phyloP scores from a whole-genome alignment of 2,888 invertebrate genomes.

The Meteorus cinctellus region DNA sequence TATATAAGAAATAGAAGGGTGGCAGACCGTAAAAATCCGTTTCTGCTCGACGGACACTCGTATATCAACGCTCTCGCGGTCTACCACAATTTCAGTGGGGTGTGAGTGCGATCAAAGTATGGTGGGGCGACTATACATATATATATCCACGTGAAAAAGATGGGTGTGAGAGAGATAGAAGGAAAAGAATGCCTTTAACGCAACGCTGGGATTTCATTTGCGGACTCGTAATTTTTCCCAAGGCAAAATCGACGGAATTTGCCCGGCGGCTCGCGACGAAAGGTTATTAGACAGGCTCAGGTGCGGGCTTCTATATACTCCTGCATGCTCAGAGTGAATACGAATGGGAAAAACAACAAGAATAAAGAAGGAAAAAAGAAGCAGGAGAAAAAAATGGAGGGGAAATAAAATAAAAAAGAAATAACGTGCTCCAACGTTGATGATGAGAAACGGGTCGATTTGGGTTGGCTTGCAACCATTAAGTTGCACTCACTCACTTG shows the following conservation, averaged over 20 bases:
- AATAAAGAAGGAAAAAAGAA: slow-evolving; percentile 21
- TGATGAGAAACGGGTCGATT: slow-evolving; percentile 44
- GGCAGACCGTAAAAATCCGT: slow-evolving; percentile 44
- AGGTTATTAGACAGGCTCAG: slow-evolving; percentile 47
- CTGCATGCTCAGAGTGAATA: slow-evolving; percentile 35
- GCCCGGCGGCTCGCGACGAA: slow-evolving; percentile 44
- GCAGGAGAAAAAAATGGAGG: background rate
- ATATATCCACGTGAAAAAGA: slow-evolving; percentile 12
- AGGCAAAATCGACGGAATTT: slow-evolving; percentile 45
- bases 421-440: slow-evolving; percentile 36
- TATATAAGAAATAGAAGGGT: slow-evolving; percentile 25
- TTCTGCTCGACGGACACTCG: slow-evolving; percentile 42
- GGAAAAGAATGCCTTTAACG: slow-evolving; percentile 22
- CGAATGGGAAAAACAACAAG: slow-evolving; percentile 17
- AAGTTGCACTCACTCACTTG: slow-evolving; percentile 31
- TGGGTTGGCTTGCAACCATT: slow-evolving; percentile 37
- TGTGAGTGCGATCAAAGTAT: slow-evolving; percentile 21
- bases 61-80: slow-evolving; percentile 38
- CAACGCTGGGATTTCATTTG: slow-evolving; percentile 45
- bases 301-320: slow-evolving; percentile 27
- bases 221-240: slow-evolving; percentile 44
- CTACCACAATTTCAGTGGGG: slow-evolving; percentile 38
- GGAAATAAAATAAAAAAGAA: slow-evolving; percentile 13
- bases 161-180: slow-evolving; percentile 2
- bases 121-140: background rate